Percentiles rank a stretch among this genome's conserved stretches.
phyloP scores from a whole-genome alignment of 2,888 invertebrate genomes.

The Epinotia bilunana region DNA sequence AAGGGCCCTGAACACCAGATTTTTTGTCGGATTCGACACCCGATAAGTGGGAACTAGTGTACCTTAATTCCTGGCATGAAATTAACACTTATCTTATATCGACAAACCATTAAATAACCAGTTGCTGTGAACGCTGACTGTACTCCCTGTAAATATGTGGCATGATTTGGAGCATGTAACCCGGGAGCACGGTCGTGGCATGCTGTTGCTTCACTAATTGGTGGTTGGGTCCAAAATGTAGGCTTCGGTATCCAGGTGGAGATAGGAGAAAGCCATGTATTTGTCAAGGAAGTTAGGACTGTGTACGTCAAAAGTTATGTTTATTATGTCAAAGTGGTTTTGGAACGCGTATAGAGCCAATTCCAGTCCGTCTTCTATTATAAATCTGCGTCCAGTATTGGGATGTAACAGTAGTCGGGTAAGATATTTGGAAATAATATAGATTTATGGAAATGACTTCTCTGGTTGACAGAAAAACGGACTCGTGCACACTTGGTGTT shows the following conservation, averaged over 20 bases:
- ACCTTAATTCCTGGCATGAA: too few species aligned
- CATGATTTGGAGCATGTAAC: conserved; percentile 26
- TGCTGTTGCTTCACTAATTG: conserved; percentile 35
- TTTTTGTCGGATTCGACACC: too few species aligned
- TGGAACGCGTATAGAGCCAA: conserved; percentile 23
- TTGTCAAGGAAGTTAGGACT: neutral
- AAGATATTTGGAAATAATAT: too few species aligned
- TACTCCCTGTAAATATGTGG: conserved; percentile 19
- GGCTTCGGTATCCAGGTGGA: neutral
- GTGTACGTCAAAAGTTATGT: conserved; percentile 21
- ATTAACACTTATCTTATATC: too few species aligned
- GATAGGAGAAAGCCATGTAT: neutral
- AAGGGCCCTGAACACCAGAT: too few species aligned
- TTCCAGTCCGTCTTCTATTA: neutral
- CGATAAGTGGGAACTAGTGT: too few species aligned
- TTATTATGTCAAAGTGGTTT: conserved; percentile 31
- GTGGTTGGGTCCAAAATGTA: conserved; percentile 20
- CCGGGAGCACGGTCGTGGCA: conserved; percentile 37
- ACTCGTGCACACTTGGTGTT: too few species aligned
- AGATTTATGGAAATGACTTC: too few species aligned
- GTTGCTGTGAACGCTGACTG: neutral
- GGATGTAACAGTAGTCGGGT: too few species aligned
- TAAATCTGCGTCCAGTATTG: neutral
- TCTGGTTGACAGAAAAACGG: too few species aligned
- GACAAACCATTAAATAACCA: neutral